These are phyloP conservation scores for Dreissena rostriformis DNA, from an alignment of 1,140 invertebrate species.

Conservation along the genomic window DNA sequence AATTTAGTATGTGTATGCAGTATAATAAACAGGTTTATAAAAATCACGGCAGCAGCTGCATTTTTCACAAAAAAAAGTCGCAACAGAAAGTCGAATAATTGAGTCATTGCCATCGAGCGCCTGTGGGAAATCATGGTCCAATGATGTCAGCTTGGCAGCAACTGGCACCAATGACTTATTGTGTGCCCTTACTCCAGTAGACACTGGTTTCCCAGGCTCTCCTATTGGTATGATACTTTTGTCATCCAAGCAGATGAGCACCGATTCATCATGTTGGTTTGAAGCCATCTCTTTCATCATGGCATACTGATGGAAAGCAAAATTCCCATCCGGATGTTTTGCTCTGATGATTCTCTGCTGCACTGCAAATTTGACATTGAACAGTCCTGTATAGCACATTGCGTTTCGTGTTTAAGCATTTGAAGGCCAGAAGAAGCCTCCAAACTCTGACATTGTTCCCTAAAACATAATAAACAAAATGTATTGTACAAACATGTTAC, in stretches of 20 bases:
- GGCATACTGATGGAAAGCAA: not conserved
- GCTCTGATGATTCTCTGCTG: not conserved
- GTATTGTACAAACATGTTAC: no score
- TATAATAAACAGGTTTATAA: no score
- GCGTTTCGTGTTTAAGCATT: slow-evolving; percentile 10
- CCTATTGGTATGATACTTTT: slow-evolving; percentile 15
- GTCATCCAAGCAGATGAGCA: slow-evolving; percentile 28
- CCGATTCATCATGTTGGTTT: not conserved
- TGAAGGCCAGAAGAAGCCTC: slow-evolving; percentile 9
- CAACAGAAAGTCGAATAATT: no score
- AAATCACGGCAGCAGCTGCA: no score
- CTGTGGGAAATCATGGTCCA: no score
- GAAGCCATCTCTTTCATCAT: not conserved
- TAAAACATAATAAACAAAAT: no score
- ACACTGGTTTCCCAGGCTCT: slow-evolving; percentile 21
- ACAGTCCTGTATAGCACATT: slow-evolving; percentile 11
- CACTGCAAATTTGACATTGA: slow-evolving; percentile 25
- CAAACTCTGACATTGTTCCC: not conserved
- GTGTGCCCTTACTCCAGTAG: slow-evolving; percentile 3
- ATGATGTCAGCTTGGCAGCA: no score
- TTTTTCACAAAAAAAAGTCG: no score
- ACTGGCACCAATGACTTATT: slow-evolving; percentile 1
- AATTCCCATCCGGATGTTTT: not conserved
- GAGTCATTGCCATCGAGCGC: not conserved
- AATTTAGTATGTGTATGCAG: no score